These are phyloP conservation scores for Diceros bicornis DNA, from an alignment of 2,797 vertebrate species.

Conservation along the genomic window DNA sequence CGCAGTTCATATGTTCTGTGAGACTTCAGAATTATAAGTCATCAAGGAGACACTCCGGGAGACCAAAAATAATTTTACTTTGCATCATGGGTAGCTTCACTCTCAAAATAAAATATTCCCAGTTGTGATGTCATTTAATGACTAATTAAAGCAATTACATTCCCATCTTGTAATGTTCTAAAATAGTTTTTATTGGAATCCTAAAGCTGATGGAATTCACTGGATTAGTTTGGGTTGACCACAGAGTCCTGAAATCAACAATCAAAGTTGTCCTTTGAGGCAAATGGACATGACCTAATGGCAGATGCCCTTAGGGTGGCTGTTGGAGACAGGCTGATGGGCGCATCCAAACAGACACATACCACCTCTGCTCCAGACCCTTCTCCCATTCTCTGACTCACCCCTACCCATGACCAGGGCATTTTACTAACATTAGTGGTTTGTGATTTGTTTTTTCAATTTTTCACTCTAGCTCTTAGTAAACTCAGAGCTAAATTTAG, in stretches of 20 bases:
- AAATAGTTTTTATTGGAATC: not conserved
- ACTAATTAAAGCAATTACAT: constrained; percentile 75
- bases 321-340: fast-evolving
- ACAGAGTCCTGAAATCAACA: not conserved
- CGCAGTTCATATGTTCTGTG: not conserved
- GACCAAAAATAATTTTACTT: constrained; percentile 55
- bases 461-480: not conserved
- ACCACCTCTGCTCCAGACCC: not conserved
- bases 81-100: not conserved
- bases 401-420: fast-evolving
- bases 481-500: not conserved
- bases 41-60: not conserved
- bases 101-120: constrained; percentile 73
- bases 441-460: not conserved
- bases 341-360: fast-evolving
- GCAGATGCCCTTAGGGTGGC: not conserved
- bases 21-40: not conserved
- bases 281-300: fast-evolving
- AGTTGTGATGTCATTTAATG: constrained; percentile 72
- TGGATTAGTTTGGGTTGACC: not conserved
- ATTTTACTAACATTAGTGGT: not conserved
- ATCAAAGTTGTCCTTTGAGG: not conserved
- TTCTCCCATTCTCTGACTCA: not conserved
- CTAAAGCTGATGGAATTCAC: not conserved
- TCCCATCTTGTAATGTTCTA: not conserved